Conservation (phyloP, 2,797 vertebrate species). For the Gouania willdenowi region DNA sequence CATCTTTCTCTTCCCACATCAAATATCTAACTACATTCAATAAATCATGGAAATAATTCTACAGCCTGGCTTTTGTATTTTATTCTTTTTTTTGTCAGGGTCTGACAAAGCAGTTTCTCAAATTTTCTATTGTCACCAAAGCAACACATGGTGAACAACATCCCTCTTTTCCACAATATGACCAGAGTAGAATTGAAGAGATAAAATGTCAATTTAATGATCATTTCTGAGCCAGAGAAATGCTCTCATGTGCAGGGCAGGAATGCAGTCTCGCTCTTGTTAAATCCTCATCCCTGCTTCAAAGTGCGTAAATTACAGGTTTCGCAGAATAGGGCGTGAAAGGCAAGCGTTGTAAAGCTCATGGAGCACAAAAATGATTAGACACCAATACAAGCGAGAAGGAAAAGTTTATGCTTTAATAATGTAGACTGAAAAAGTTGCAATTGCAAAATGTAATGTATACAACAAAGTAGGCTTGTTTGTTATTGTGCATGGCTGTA, state of each 20-base stretch:
- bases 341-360: conserved; percentile 36
- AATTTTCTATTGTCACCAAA: too few species aligned
- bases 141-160: conserved; percentile 30
- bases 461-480: too few species aligned
- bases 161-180: conserved; percentile 9
- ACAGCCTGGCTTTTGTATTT: conserved; percentile 45
- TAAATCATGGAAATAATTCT: conserved; percentile 48
- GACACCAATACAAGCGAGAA: conserved; percentile 25
- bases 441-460: too few species aligned
- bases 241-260: conserved; percentile 13
- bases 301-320: conserved; percentile 45
- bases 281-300: conserved; percentile 41
- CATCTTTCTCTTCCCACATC: conserved; percentile 26
- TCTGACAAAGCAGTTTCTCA: conserved; percentile 15
- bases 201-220: too few species aligned
- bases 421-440: too few species aligned
- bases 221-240: too few species aligned
- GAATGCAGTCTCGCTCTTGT: conserved; percentile 41
- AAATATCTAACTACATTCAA: conserved; percentile 36
- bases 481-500: too few species aligned
- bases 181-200: too few species aligned
- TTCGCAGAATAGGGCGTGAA: conserved; percentile 30
- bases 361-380: conserved; percentile 39
- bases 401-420: too few species aligned
- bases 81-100: too few species aligned